phyloP scores from a whole-genome alignment of 2,113 vertebrate species.

The Rhinogobius similis region DNA sequence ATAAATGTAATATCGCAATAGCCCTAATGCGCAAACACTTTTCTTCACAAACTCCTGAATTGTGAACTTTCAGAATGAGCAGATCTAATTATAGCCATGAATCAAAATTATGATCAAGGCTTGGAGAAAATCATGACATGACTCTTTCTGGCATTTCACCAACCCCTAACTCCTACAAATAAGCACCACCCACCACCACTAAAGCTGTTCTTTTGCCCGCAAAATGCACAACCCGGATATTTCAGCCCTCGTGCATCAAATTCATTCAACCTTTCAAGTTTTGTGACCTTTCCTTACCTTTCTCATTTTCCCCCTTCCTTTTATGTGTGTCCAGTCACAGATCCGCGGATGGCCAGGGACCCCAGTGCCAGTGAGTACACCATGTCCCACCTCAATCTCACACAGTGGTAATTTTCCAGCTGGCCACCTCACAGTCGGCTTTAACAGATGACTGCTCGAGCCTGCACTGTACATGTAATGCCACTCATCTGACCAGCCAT shows the following conservation, averaged over 20 bases:
- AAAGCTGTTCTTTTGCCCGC: conserved; percentile 48
- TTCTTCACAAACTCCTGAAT: no score
- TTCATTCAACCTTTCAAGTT: conserved; percentile 49
- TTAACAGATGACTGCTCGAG: conserved; percentile 53
- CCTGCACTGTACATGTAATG: conserved; percentile 41
- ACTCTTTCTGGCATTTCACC: background rate
- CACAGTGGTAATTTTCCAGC: conserved; percentile 72
- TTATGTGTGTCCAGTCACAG: conserved; percentile 67
- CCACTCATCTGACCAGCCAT: conserved; percentile 30
- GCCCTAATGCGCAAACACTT: background rate
- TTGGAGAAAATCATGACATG: background rate
- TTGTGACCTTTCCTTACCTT: conserved; percentile 56
- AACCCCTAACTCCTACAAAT: conserved; percentile 34
- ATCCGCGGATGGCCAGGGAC: conserved; percentile 74
- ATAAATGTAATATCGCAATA: background rate
- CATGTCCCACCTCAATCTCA: conserved; percentile 68
- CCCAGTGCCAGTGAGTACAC: conserved; percentile 75
- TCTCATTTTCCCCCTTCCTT: conserved; percentile 28
- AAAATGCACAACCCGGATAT: conserved; percentile 69
- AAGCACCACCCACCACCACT: background rate
- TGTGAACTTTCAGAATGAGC: background rate
- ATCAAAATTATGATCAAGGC: background rate
- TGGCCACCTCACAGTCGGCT: conserved; percentile 64
- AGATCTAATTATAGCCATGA: background rate
- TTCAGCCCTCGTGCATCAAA: conserved; percentile 64